Evolutionary conservation across 2,797 vertebrate species (phyloP), one percentile per base, ranked within the genome.

Genomic region (Microchirus variegatus): DNA sequence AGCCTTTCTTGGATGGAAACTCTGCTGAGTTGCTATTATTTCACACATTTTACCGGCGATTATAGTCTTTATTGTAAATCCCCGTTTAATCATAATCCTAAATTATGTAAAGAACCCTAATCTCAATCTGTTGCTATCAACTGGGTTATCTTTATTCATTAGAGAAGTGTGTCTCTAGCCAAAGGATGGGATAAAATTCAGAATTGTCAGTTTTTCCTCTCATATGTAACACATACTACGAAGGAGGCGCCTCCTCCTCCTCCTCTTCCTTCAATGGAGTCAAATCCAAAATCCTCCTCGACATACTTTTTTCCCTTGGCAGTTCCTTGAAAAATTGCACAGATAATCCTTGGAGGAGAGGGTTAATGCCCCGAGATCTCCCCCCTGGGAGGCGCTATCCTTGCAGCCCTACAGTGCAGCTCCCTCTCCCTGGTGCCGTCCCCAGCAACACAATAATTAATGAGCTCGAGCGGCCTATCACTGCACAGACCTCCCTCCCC

Each of bases 401-500:
- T 73, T 10, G 36, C 73, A 77, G 75, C 69, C 81, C 64, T 55
- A 67, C 76, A 59, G 77, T 59, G 1, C 51, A 72, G 67, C 70
- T 42, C 41, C 66, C 60, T 59, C 67, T 83, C 75, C 70, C 71
- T 35, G 43, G 53, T 76, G 70, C 71, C 67, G 15, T 68, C 68
- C 83, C 77, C 56, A 68, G 83, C 84, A 80, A 89, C 81, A 75
- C 80, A 81, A 79, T 90, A 92, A 90, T 90, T 92, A 92, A 91
- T 81, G 84, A 88, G 82, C 85, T 85, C 61, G 84, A 70, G 59
- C 67, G 77, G 73, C 82, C 87, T 85, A 86, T 89, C 87, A 31
- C 71, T 49, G 75, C 55, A 17, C 60, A 76, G 70, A 54, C 73
- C 70, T 71, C 70, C 81, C 49, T 77, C 81, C 81, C 81, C 81